Evolutionary conservation across 2,113 vertebrate genomes (phyloP), one percentile per base, ranked within the genome.

Genomic region (Phoenicopterus ruber): DNA sequence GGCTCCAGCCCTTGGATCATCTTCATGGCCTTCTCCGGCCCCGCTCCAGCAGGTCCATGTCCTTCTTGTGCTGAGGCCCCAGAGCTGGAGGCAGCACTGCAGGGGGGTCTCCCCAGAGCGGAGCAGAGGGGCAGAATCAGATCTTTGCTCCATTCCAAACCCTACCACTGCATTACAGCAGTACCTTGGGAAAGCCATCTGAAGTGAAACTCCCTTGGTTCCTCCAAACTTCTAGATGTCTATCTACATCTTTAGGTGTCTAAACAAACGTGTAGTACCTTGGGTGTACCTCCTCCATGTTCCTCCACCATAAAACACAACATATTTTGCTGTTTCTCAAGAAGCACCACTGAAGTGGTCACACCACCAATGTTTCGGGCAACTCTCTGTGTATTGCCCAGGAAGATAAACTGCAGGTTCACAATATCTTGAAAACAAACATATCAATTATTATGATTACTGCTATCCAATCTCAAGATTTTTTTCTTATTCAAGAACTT

Each of bases 211-310:
- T 47, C 40, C 67, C 10, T 10, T 28, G 17, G 16, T 25, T 93
- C 49, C 63, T 44, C 44, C 69, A 72, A 29, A n/a, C 17, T 13
- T 20, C 47, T n/a, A 42, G 13, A 18, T 2, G 2, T 3, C 34
- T 67, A 32, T 3, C 40, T 6, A 2, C 40, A 19, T 2, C 67
- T 46, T 61, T 5, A 49, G 31, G 8, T 1, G 0, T 31, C 49
- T 42, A 72, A 90, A 66, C 5, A 13, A 57, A 46, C 46, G 17
- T 28, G 38, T 38, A 63, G 54, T 4, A 4, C 26, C 22, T 46
- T 4, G 4, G 36, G 5, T 34, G 52, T 40, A 36, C 9, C 58
- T 62, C 44, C 49, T 66, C 40, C 0, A 2, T 8, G 36, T 4
- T 63, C 26, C 57, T 40, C 28, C 46, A 10, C 29, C 40, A 47